These are phyloP conservation scores for Sebastes melanostomus DNA, from an alignment of 2,797 vertebrate species.

Conservation along the genomic window DNA sequence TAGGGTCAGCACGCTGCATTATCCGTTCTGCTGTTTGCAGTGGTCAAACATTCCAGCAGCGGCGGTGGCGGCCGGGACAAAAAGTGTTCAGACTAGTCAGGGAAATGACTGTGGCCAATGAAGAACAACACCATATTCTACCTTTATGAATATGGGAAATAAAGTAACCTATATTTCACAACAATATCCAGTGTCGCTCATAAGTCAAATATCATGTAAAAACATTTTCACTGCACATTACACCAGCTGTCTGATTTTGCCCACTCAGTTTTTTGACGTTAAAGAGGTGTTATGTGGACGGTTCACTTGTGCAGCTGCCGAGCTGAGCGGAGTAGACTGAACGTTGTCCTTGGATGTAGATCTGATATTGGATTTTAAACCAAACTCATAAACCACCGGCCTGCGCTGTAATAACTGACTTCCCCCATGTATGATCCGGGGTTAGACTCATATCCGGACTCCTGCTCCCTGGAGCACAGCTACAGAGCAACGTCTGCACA, in stretches of 20 bases:
- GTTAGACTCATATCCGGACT: constrained; percentile 83
- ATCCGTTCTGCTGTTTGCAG: constrained; percentile 46
- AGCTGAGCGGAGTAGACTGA: constrained; percentile 58
- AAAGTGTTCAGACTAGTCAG: constrained; percentile 26
- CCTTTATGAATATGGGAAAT: constrained; percentile 56
- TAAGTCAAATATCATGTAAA: constrained; percentile 63
- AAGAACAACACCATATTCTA: constrained; percentile 46
- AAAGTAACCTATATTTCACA: constrained; percentile 54
- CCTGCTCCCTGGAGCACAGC: constrained; percentile 64
- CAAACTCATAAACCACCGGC: constrained; percentile 70
- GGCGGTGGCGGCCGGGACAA: constrained; percentile 14
- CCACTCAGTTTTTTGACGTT: constrained; percentile 59
- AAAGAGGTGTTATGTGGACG: constrained; percentile 75
- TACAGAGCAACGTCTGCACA: constrained; percentile 55
- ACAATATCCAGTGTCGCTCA: constrained; percentile 51
- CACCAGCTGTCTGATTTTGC: constrained; percentile 60
- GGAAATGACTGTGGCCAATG: constrained; percentile 48
- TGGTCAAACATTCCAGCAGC: constrained; percentile 62
- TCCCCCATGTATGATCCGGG: constrained; percentile 70
- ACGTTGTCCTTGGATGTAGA: constrained; percentile 71
- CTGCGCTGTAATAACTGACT: constrained; percentile 74
- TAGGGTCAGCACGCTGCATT: constrained; percentile 54
- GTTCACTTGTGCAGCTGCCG: constrained; percentile 69
- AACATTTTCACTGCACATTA: constrained; percentile 63
- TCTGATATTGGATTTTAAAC: constrained; percentile 78